Base-by-base conservation (phyloP, 1,140 invertebrate genomes). In the Trachelipus rathkii region DNA sequence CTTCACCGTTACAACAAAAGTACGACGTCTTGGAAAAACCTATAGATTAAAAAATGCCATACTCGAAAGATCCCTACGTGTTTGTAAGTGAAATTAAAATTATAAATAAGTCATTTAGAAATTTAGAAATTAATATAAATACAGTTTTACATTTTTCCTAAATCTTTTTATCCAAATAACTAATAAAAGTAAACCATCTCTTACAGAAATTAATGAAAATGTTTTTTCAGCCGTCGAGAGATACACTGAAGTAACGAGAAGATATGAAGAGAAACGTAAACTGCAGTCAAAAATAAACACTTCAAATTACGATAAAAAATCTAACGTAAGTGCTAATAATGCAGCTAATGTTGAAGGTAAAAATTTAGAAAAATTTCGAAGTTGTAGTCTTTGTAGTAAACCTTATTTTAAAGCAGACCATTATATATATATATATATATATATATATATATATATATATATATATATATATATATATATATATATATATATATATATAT, bases 71-170 rank as follows among this genome's bases (percentile, higher is more conserved):
- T 21, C n/a, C 44, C 6, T 72, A 72, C 44, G 19, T 21, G 2
- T 72, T 33, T 5, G 43, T 72, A 3, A 45, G 43, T 44, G 71
- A 72, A 45, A 72, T 72, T 2, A 9, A 24, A 10, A 72, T 46
- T 6, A 19, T 72, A 4, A 72, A 19, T 10, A 19, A 44, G 10
- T 72, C 71, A 19, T 72, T 72, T 46, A 72, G 10, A 72, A 44
- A 19, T 72, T 72, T 46, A 72, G 10, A 72, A 72, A 72, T 72
- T 72, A 24, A 72, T 43, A 45, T 72, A 0, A 10, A 72, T 43
- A 72, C 44, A 13, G 44, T 72, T 19, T 44, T 72, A 5, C 43
- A 43, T 15, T 72, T 44, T 72, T 6, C 43, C 10, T 72, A 72
- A 72, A 33, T 44, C 71, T 45, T 2, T 45, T 72, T 13, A 72